Evolutionary conservation across 1,140 invertebrate species (phyloP).

Genomic region (Hestina assimilis): DNA sequence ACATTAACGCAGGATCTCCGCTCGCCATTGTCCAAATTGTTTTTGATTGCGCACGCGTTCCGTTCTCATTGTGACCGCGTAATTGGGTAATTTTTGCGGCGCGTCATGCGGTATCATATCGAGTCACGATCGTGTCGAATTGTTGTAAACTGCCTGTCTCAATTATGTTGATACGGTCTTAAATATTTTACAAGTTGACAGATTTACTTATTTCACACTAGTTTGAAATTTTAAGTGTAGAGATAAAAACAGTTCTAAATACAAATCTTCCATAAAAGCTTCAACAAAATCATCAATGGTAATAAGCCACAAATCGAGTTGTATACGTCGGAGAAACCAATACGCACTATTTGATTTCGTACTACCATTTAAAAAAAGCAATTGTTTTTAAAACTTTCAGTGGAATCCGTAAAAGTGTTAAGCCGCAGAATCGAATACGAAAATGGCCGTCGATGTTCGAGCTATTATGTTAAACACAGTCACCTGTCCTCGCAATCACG

Average conservation of each 20-base stretch:
- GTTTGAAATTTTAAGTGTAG: no score
- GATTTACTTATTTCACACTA: no score
- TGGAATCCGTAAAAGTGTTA: neutral
- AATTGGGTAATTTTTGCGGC: conserved; percentile 34
- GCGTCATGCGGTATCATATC: conserved; percentile 16
- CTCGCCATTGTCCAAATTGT: conserved; percentile 53
- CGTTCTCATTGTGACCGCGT: conserved; percentile 18
- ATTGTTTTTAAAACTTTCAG: neutral
- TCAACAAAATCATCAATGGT: no score
- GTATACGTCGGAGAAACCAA: no score
- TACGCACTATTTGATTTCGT: no score
- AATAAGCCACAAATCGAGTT: no score
- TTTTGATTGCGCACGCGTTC: conserved; percentile 50
- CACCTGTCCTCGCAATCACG: conserved; percentile 19
- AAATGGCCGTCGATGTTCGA: conserved; percentile 11
- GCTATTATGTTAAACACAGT: conserved; percentile 16
- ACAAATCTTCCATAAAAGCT: no score
- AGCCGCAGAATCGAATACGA: neutral
- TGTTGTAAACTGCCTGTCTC: conserved; percentile 5
- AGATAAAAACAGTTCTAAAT: no score
- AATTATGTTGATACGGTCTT: neutral
- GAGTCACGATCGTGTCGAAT: conserved; percentile 12
- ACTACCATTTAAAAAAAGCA: no score
- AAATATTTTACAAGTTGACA: neutral
- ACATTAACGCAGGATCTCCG: conserved; percentile 54